Base-by-base conservation (phyloP, 1,140 invertebrate species). In the Notospermus geniculatus region DNA sequence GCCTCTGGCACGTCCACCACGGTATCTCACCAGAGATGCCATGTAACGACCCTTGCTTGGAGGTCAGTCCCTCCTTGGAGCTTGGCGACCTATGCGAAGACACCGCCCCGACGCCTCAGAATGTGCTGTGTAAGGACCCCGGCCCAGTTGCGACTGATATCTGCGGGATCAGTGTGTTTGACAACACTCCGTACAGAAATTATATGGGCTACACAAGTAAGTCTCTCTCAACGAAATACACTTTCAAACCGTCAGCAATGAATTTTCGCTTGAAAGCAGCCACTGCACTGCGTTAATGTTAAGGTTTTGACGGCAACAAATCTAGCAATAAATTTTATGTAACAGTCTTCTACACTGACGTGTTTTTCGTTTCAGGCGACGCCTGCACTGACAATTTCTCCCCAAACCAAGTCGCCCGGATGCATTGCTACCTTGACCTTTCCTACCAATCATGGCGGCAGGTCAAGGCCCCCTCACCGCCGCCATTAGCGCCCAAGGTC, bases 341-440 rank as follows among this genome's bases (percentile, higher is more conserved):
- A n/a, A 36, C 19, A 57, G 30, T 13, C 11, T 43, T 50, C n/a
- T 4, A 23, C 46, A 4, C n/a, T 50, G 46, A 27, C 46, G 17
- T 27, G 28, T 2, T 57, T 50, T 60, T 29, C 41, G 43, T 66
- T 69, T 13, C 60, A 79, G 77, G 70, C 52, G 73, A 75, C 52
- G 59, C 60, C 25, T 80, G 78, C 57, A 70, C 67, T 0, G 65
- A 76, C 45, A 62, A 73, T 29, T 79, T 80, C 59, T 78, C 74
- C 4, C 59, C 55, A 5, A 73, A 80, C 45, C 78, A 80, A 62
- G 67, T 68, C 53, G 78, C 76, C 9, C 69, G 77, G 19, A 79
- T 80, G 77, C 78, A 80, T 46, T 80, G 78, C 52, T 80, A 80
- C 59, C 60, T 79, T 30, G 78, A 79, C 62, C 65, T 79, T 1